phyloP scores from a whole-genome alignment of 2,797 vertebrate genomes.

The Cirrhinus mrigala region DNA sequence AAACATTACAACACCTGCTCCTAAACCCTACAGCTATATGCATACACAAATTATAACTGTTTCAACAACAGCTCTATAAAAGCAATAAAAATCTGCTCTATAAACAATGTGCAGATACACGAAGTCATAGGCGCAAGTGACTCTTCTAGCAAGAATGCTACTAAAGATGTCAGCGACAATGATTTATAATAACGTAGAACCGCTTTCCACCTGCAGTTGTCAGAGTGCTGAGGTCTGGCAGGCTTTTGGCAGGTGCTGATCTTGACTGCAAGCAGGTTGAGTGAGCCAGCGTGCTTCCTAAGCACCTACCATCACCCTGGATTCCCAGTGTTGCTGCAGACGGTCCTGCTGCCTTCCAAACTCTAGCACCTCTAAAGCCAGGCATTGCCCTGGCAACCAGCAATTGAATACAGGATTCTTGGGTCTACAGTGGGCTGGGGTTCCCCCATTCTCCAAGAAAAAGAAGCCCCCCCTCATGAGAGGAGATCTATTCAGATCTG shows the following conservation, averaged over 20 bases:
- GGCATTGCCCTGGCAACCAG: slow-evolving; percentile 18
- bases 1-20: slow-evolving; percentile 29
- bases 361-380: slow-evolving; percentile 15
- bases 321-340: not conserved
- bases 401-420: slow-evolving; percentile 8
- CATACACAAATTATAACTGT: slow-evolving; percentile 5
- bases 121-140: not conserved
- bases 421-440: not conserved
- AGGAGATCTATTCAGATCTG: slow-evolving; percentile 18
- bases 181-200: not conserved
- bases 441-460: not conserved
- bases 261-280: slow-evolving; percentile 9
- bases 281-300: slow-evolving; percentile 5
- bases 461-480: not conserved
- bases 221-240: not conserved
- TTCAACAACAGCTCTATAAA: not conserved
- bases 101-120: not conserved
- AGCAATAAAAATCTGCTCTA: slow-evolving; percentile 11
- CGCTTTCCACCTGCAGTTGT: not conserved
- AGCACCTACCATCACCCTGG: slow-evolving; percentile 1
- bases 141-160: not conserved
- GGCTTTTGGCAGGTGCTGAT: slow-evolving; percentile 16
- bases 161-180: slow-evolving; percentile 1
- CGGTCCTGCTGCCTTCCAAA: slow-evolving; percentile 1
- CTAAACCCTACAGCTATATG: not conserved